phyloP scores from a whole-genome alignment of 2,113 vertebrate species.

The Pelecanus crispus region DNA sequence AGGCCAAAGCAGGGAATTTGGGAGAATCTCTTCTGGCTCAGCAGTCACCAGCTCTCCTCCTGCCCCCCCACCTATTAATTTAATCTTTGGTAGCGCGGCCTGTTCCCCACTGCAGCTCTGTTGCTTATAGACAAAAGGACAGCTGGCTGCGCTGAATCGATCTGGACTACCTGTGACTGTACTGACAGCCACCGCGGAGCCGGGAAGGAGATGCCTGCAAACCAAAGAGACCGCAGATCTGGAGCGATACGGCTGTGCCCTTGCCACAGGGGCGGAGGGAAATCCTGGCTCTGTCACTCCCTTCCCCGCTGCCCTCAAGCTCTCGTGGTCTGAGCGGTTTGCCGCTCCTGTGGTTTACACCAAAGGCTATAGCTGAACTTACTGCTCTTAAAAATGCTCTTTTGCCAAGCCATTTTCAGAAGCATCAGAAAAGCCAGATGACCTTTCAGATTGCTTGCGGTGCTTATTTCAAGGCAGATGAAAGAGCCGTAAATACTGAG shows the following conservation, averaged over 20 bases:
- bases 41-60: neutral
- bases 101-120: neutral
- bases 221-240: neutral
- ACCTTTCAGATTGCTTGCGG: conserved; percentile 32
- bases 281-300: neutral
- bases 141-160: neutral
- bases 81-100: neutral
- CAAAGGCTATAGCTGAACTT: conserved; percentile 29
- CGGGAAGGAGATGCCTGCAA: neutral
- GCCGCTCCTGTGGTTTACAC: conserved; percentile 13
- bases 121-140: neutral
- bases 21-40: neutral
- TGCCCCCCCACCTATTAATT: neutral
- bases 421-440: conserved; percentile 11
- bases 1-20: neutral
- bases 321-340: neutral
- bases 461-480: conserved; percentile 26
- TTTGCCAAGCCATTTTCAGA: conserved; percentile 30
- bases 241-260: neutral
- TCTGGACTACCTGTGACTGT: neutral
- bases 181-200: neutral
- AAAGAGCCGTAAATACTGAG: conserved; percentile 1
- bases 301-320: neutral
- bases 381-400: conserved; percentile 38
- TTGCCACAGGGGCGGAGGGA: neutral